Base-by-base conservation (phyloP, 1,140 invertebrate genomes). In the Leptinotarsa undecemlineata region DNA sequence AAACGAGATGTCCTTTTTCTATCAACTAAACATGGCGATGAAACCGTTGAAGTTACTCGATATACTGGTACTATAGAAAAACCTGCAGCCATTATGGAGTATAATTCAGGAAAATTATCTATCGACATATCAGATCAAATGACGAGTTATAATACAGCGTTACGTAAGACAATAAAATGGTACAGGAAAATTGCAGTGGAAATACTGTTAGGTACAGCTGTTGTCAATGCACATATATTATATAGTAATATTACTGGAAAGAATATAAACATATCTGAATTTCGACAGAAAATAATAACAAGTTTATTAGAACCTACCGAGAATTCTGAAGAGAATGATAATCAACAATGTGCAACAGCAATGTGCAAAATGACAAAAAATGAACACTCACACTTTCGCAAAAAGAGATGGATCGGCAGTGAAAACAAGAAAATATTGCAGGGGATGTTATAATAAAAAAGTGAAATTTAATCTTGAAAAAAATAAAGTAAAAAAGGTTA, bases 141-240 rank as follows among this genome's bases (percentile, higher is more conserved):
- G 78, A 79, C 80, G 23, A 70, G 78, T 13, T 85, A 86, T 79
- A 76, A 81, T 71, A 76, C 81, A 15, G 78, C 78, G 48, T 76
- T 84, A 23, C 76, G 81, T 72, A 79, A 79, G 79, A 76, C 78
- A 66, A 57, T 84, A 26, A 84, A 84, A 33, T 85, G 82, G 84
- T 85, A 81, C 60, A 64, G 81, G 61, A 85, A 85, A 75, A 60
- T 84, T 51, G 80, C 76, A 11, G 72, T 84, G 72, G 78, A 84
- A 75, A 70, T 84, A 2, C 64, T 85, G 21, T 76, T 82, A 68
- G 82, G 81, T 17, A 82, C 79, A 68, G 74, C 78, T 4, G 33
- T 84, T 60, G 76, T 84, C 17, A 68, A 83, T 68, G 77, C 80
- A 42, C 80, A 77, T 69, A 67, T 79, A 1, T 61, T 83, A 68